Conservation (phyloP, 2,888 invertebrate genomes). For the Drosophila cognata region DNA sequence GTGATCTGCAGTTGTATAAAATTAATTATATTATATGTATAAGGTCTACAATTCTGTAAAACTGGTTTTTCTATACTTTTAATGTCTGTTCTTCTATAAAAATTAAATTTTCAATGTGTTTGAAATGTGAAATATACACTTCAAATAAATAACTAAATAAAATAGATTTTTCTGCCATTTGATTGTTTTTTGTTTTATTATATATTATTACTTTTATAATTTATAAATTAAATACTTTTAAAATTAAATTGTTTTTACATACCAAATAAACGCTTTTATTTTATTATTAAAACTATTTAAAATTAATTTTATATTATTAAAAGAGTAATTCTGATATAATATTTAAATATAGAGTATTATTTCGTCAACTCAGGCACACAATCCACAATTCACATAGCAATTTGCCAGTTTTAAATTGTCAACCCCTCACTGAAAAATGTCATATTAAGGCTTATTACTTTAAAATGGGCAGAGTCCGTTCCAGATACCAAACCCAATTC, state of each 20-base stretch:
- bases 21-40: not conserved
- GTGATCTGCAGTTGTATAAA: too few species aligned
- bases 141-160: not conserved
- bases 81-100: not conserved
- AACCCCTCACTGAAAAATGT: constrained; percentile 36
- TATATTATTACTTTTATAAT: too few species aligned
- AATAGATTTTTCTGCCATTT: not conserved
- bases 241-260: not conserved
- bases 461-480: constrained; percentile 39
- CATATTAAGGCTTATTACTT: constrained; percentile 55
- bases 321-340: not conserved
- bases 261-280: not conserved
- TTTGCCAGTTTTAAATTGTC: constrained; percentile 20
- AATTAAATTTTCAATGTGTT: not conserved
- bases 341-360: constrained; percentile 19
- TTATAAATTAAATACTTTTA: not conserved
- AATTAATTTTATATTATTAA: not conserved
- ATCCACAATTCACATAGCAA: not conserved
- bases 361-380: constrained; percentile 1
- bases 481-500: not conserved
- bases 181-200: too few species aligned
- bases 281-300: not conserved
- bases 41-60: not conserved
- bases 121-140: not conserved
- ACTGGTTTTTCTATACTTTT: not conserved